Percentiles rank a stretch among this genome's conserved stretches.
Conservation (phyloP, 2,797 vertebrate species). For the Antennarius maculatus region DNA sequence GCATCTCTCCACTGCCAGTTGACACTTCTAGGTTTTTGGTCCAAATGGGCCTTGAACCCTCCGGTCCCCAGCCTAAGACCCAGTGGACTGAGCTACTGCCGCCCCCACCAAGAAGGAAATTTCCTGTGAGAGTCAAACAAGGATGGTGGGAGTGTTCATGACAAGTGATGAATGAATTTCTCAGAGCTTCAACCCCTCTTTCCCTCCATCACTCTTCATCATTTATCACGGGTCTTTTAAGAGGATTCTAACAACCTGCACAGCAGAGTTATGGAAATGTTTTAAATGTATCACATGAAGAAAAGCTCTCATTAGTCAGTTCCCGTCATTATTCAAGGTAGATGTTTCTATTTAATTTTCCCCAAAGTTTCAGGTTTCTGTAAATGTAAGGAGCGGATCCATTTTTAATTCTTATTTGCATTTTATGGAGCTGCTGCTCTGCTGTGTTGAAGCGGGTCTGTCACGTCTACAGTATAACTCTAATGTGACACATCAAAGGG, state of each 20-base stretch:
- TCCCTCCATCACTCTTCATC: slow-evolving; percentile 32
- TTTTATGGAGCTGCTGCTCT: slow-evolving; percentile 59
- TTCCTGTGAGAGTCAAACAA: slow-evolving; percentile 43
- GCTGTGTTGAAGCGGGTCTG: slow-evolving; percentile 54
- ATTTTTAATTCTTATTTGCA: slow-evolving; percentile 58
- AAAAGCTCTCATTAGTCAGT: slow-evolving; percentile 33
- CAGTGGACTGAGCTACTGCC: too few relatives aligned
- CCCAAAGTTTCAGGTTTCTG: slow-evolving; percentile 24
- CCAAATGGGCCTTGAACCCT: too few relatives aligned
- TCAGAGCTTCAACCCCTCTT: slow-evolving; percentile 31
- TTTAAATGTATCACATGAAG: slow-evolving; percentile 32
- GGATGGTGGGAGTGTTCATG: slow-evolving; percentile 19
- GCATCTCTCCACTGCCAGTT: too few relatives aligned
- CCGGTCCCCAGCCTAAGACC: too few relatives aligned
- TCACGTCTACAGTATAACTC: slow-evolving; percentile 58
- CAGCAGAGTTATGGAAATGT: too few relatives aligned
- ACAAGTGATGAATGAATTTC: slow-evolving; percentile 51
- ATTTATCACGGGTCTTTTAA: slow-evolving; percentile 42
- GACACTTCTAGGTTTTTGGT: too few relatives aligned
- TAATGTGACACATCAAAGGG: slow-evolving; percentile 67
- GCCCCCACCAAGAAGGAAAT: slow-evolving; percentile 18
- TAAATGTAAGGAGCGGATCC: slow-evolving; percentile 37
- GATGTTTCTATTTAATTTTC: slow-evolving; percentile 27
- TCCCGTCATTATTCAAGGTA: slow-evolving; percentile 7
- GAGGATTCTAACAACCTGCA: slow-evolving; percentile 7